A percentile compares a stretch with the other conserved stretches of the same genome.
phyloP scores from a whole-genome alignment of 1,140 invertebrate genomes.

The Drosophila nebulosa region DNA sequence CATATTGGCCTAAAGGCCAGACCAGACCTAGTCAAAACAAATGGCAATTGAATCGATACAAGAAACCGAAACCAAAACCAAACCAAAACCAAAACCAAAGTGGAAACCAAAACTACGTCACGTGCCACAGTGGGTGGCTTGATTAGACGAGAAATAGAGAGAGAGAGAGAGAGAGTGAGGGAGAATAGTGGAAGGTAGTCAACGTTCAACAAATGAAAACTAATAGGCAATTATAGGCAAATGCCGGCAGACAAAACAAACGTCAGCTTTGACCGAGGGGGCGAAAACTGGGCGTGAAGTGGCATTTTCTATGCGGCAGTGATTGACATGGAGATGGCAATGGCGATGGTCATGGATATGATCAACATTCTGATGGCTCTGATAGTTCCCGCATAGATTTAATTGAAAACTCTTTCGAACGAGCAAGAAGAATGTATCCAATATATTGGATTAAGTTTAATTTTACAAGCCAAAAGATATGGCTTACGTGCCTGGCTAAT shows the following conservation, averaged over 20 bases:
- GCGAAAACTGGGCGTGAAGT: background rate
- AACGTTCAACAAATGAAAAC: constrained; percentile 74
- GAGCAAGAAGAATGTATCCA: background rate
- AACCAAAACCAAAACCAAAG: constrained; percentile 27
- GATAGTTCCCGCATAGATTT: background rate
- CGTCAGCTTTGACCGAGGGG: background rate
- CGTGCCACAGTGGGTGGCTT: constrained; percentile 27
- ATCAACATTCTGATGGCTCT: too few relatives aligned
- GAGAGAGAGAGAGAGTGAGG: background rate
- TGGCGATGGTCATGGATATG: background rate
- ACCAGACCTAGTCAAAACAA: constrained; percentile 2
- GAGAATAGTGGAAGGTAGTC: background rate
- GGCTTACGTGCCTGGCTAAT: constrained; percentile 45
- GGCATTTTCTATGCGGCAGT: background rate
- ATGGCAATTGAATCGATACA: constrained; percentile 29
- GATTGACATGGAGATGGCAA: background rate
- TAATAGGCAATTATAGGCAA: constrained; percentile 73
- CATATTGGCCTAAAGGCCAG: background rate
- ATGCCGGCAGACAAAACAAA: constrained; percentile 16
- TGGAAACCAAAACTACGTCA: constrained; percentile 31
- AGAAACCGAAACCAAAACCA: constrained; percentile 11
- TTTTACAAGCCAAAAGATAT: constrained; percentile 12
- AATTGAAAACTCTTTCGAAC: too few relatives aligned
- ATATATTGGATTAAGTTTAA: too few relatives aligned
- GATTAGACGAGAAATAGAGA: background rate